Percentiles rank a stretch among this genome's conserved stretches.
phyloP scores from a whole-genome alignment of 64 coral and sea anemone species.

The Pocillopora damicornis region DNA sequence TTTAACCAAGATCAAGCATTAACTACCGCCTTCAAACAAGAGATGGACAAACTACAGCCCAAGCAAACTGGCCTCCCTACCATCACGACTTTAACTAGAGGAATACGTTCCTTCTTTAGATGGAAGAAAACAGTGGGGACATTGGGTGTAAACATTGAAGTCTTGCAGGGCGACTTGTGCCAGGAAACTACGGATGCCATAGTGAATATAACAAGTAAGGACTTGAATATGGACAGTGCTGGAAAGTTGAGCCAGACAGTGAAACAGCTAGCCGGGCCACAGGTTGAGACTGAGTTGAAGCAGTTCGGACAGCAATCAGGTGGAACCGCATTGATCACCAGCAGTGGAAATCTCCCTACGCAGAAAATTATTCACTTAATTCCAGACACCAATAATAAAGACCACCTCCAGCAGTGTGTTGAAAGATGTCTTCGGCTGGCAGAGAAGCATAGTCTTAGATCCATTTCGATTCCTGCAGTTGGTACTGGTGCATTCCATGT shows the following conservation, averaged over 20 bases:
- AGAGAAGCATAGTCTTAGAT: slow-evolving; percentile 1
- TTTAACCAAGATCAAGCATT: slow-evolving; percentile 3
- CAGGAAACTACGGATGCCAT: slow-evolving; percentile 20
- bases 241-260: slow-evolving; percentile 56
- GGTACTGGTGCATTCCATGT: slow-evolving; percentile 41
- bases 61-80: not conserved
- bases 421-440: slow-evolving; percentile 42
- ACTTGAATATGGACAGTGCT: slow-evolving; percentile 53
- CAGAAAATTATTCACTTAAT: not conserved
- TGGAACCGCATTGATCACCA: slow-evolving; percentile 1
- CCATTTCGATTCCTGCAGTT: slow-evolving; percentile 50
- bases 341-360: not conserved
- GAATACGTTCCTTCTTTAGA: not conserved
- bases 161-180: slow-evolving; percentile 8
- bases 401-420: slow-evolving; percentile 26
- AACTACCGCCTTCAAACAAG: slow-evolving; percentile 7
- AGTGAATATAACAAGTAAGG: slow-evolving; percentile 21
- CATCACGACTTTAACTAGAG: not conserved
- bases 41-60: not conserved
- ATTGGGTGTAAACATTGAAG: not conserved
- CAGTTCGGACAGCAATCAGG: not conserved
- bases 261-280: slow-evolving; percentile 5
- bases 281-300: not conserved
- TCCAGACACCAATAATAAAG: not conserved
- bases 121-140: not conserved